Evolutionary conservation across 92 coral and sea anemone genomes (phyloP).

Genomic region (Galaxea fascicularis): DNA sequence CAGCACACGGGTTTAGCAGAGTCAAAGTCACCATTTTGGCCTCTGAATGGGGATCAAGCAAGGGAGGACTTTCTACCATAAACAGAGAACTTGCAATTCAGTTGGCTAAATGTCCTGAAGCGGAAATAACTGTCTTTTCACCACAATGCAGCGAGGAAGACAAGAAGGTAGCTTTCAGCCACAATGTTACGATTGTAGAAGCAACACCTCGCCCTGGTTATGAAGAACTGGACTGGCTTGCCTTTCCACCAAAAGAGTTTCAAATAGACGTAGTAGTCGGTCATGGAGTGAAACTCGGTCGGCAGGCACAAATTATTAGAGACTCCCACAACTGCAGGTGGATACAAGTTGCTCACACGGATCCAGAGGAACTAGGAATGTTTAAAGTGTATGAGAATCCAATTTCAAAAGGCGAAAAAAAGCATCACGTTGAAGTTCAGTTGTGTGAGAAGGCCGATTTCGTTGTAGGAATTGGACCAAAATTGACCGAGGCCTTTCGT

Average conservation of each 20-base stretch:
- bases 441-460: background rate
- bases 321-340: background rate
- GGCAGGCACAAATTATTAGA: background rate
- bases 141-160: too few relatives aligned
- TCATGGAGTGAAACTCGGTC: background rate
- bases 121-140: too few relatives aligned
- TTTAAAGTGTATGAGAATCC: background rate
- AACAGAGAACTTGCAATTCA: too few relatives aligned
- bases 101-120: too few relatives aligned
- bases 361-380: conserved; percentile 1
- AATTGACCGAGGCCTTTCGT: background rate
- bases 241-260: background rate
- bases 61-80: too few relatives aligned
- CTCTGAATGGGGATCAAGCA: too few relatives aligned
- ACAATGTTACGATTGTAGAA: too few relatives aligned
- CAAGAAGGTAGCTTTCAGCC: background rate
- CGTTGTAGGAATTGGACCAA: background rate
- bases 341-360: background rate
- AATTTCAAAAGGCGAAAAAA: background rate
- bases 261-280: background rate
- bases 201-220: background rate
- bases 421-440: background rate
- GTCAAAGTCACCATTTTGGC: too few relatives aligned
- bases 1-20: too few relatives aligned
- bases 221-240: background rate